phyloP scores from a whole-genome alignment of 2,113 vertebrate species.

The Erythrolamprus reginae region DNA sequence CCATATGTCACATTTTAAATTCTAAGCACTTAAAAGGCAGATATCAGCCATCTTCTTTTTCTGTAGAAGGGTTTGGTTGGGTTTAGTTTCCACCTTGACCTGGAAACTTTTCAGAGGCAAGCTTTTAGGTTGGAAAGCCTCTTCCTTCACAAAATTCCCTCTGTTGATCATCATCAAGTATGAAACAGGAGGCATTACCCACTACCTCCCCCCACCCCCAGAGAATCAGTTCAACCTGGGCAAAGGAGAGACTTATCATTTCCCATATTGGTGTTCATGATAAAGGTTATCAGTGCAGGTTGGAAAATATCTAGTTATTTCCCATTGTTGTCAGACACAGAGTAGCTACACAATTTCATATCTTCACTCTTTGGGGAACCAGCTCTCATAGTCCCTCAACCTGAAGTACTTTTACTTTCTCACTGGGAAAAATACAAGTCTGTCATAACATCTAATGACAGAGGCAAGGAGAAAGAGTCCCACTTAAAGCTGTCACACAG shows the following conservation, averaged over 20 bases:
- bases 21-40: background rate
- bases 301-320: background rate
- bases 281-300: background rate
- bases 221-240: background rate
- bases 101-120: background rate
- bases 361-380: background rate
- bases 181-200: background rate
- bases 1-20: background rate
- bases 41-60: background rate
- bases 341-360: background rate
- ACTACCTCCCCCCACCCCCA: background rate
- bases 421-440: background rate
- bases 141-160: background rate
- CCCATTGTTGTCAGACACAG: background rate
- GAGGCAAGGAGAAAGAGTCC: background rate
- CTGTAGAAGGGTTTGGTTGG: background rate
- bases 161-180: background rate
- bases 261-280: background rate
- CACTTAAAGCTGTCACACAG: background rate
- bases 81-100: background rate
- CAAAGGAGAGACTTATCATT: background rate
- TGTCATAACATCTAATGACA: background rate
- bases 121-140: background rate
- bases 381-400: background rate
- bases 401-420: background rate